phyloP scores from a whole-genome alignment of 2,113 vertebrate genomes.

The Ammodytes dubius region DNA sequence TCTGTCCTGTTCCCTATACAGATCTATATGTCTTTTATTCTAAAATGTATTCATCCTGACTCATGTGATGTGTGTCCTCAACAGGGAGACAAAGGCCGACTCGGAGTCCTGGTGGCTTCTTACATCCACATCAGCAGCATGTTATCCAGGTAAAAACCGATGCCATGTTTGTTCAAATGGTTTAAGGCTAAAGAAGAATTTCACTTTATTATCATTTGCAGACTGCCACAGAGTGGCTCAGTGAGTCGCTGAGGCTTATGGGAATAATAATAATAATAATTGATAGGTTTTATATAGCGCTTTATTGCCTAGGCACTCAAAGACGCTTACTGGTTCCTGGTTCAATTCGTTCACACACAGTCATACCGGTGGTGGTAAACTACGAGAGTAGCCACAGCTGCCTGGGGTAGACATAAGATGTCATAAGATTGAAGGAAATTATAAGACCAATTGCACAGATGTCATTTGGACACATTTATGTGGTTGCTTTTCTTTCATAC shows the following conservation, averaged over 20 bases:
- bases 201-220: neutral
- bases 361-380: too few relatives aligned
- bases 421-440: neutral
- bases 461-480: neutral
- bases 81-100: constrained; percentile 91
- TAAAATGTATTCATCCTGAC: neutral
- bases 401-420: too few relatives aligned
- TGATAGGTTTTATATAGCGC: too few relatives aligned
- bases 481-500: neutral
- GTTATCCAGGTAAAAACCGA: constrained; percentile 89
- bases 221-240: neutral
- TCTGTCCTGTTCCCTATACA: neutral
- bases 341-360: too few relatives aligned
- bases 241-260: too few relatives aligned
- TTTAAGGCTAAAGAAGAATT: neutral
- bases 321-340: too few relatives aligned
- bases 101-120: constrained; percentile 91
- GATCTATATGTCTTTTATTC: neutral
- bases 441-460: neutral
- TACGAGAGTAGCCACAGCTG: too few relatives aligned
- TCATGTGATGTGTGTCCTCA: constrained; percentile 26
- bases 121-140: constrained; percentile 92
- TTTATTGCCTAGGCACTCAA: too few relatives aligned
- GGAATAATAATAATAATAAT: too few relatives aligned
- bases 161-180: neutral